Base-by-base conservation (phyloP, 1,140 invertebrate species). In the Brachionus angularis region DNA sequence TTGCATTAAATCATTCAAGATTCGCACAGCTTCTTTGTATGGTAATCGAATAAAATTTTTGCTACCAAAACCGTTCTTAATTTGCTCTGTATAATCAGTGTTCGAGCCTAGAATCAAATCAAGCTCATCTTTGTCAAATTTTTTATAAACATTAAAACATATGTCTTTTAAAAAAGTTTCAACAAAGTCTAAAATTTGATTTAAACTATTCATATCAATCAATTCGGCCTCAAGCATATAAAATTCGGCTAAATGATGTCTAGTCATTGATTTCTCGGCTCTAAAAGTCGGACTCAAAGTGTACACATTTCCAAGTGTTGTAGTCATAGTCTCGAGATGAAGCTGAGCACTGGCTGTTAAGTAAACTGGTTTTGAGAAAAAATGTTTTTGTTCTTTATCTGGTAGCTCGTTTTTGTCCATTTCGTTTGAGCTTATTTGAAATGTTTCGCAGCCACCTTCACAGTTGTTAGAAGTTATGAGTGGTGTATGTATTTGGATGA, bases 211-310 rank as follows among this genome's bases (percentile, higher is more conserved):
- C 23, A 72, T 47, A 5, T 44, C 29, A 8, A 47, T 25, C 52
- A 72, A 18, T 52, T 72, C 71, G 5, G 34, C 44, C 29, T 72
- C 71, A 18, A 72, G 34, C 71, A 72, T 72, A 10, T 61, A 46
- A 62, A 72, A 72, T 64, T 72, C 71, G 12, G 53, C 53, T 12
- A 72, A 50, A 62, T 72, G 71, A 47, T 52, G 36, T 18, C 71
- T 16, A 3, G 53, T 61, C 31, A 72, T 21, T 29, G 53, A 61
- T 49, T 61, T 61, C 39, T 72, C 53, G 0, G 71, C 53, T 14
- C 71, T 53, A 62, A 72, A 72, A 34, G 46, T 36, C 14, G 39
- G 71, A 47, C 39, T 49, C 5, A 72, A 16, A 14, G 71, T 61
- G 42, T 61, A 72, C 3, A 61, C 53, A 62, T 50, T 34, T 34